Base-by-base conservation (phyloP, 2,888 invertebrate species). In the Idaea straminata region DNA sequence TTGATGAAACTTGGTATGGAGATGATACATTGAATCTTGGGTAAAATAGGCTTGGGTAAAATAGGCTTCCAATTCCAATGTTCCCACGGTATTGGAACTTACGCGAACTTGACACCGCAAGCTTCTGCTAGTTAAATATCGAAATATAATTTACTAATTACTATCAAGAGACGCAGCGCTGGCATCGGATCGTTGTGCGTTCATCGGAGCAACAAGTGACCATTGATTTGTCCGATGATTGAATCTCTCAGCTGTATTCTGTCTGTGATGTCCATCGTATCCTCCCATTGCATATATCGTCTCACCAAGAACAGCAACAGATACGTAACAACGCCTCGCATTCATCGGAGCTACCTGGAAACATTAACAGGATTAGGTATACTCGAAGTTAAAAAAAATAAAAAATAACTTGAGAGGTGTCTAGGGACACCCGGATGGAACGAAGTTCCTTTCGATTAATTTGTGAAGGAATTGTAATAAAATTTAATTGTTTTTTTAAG, bases 231-330 rank as follows among this genome's bases (percentile, higher is more conserved):
- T 95, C 66, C 93, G 94, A 59, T 96, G 95, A 85, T 97, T 95
- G 87, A 98, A 98, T 66, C 95, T 94, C 86, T 98, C 98, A 0
- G 96, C 98, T 0, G 97, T 96, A 80, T 96, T 97, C 84, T 97
- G 96, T 13, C 98, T 94, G 83, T 96, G 96, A 79, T 97, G 96
- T 0, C 97, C 97, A 82, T 97, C 97, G 83, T 96, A 97, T 0
- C 97, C 97, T 0, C 98, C 98, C 95, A 98, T 96, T 0, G 97
- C 97, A 84, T 97, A 98, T 72, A 98, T 95, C 57, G 95, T 93
- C 76, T 96, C 95, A 68, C 96, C 95, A 10, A 97, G 84, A 13
- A 97, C 96, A 0, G 96, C 95, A 4, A 97, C 97, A 74, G 97
- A 97, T 0, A 98, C 97, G 83, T 98, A 98, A 83, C 97, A 97